These are phyloP conservation scores for Meghimatium bilineatum DNA, from an alignment of 2,888 invertebrate species.

Conservation along the genomic window DNA sequence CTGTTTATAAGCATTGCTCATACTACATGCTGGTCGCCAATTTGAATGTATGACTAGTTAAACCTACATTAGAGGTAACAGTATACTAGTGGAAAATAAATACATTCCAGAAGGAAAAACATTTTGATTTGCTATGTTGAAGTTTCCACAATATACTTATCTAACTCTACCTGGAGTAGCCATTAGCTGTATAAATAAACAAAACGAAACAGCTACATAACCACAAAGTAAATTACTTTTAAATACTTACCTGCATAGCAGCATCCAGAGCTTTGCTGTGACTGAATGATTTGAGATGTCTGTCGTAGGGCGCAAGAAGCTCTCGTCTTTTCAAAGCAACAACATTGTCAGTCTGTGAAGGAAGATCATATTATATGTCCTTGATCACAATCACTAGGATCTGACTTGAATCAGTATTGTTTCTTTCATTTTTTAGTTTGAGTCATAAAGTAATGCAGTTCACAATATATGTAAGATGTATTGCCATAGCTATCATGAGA, in stretches of 20 bases:
- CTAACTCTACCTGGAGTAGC: not conserved
- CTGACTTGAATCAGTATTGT: not conserved
- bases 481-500: too few species aligned
- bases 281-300: conserved; percentile 86
- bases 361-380: not conserved
- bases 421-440: not conserved
- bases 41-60: too few species aligned
- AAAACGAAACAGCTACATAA: not conserved
- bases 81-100: not conserved
- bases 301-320: conserved; percentile 81
- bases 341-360: conserved; percentile 71
- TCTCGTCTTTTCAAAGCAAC: conserved; percentile 67
- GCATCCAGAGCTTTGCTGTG: conserved; percentile 87
- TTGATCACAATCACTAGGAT: not conserved
- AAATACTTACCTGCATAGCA: conserved; percentile 79
- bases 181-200: conserved; percentile 7
- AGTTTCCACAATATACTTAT: not conserved
- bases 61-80: too few species aligned
- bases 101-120: not conserved
- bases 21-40: too few species aligned
- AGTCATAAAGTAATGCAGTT: not conserved
- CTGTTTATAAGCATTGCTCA: too few species aligned
- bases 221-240: not conserved
- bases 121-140: not conserved
- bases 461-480: not conserved